These are phyloP conservation scores for Callipepla squamata DNA, from an alignment of 2,113 vertebrate species.

Conservation along the genomic window DNA sequence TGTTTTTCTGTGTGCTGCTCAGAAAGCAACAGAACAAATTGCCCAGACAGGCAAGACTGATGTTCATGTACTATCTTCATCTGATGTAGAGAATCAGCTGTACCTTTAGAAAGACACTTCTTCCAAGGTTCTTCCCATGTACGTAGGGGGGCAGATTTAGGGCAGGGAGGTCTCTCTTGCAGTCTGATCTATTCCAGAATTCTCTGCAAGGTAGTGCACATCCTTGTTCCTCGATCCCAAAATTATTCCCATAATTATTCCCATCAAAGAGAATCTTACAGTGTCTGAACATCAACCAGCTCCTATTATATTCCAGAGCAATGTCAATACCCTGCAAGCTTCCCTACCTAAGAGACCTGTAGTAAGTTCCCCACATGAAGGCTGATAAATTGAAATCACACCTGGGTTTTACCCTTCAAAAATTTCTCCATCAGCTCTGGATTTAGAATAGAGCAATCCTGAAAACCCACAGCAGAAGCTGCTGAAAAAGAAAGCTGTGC, in stretches of 20 bases:
- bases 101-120: neutral
- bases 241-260: neutral
- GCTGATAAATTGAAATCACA: neutral
- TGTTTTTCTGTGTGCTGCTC: neutral
- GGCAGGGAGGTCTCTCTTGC: neutral
- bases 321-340: neutral
- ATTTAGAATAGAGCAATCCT: neutral
- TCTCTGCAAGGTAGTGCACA: neutral
- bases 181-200: neutral
- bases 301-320: neutral
- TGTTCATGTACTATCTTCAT: neutral
- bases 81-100: neutral
- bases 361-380: neutral
- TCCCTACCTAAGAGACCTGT: neutral
- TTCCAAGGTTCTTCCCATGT: neutral
- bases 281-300: neutral
- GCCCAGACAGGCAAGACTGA: neutral
- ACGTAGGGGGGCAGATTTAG: accelerated
- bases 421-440: neutral
- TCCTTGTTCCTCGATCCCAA: neutral
- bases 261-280: neutral
- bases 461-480: neutral
- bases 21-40: neutral
- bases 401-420: neutral
- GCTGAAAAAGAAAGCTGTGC: neutral